These are phyloP conservation scores for Drosophila sordidapex DNA, from an alignment of 2,888 invertebrate species.

Conservation along the genomic window DNA sequence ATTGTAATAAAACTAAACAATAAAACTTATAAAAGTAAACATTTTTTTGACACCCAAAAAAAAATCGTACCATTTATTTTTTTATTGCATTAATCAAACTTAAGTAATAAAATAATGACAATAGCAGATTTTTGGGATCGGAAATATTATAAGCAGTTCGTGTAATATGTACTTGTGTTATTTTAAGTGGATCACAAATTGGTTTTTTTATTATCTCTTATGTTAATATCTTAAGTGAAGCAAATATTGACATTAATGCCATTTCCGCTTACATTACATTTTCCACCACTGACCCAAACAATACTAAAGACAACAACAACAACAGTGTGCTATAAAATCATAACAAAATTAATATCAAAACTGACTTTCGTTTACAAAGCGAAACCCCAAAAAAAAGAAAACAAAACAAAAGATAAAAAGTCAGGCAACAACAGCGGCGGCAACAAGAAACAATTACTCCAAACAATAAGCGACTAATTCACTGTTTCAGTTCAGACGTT, in stretches of 20 bases:
- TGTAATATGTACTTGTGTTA: neutral
- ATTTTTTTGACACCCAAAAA: neutral
- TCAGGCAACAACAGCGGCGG: constrained; percentile 44
- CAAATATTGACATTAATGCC: constrained; percentile 45
- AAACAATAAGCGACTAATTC: constrained; percentile 77
- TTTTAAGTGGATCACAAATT: neutral
- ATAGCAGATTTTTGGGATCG: neutral
- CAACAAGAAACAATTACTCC: constrained; percentile 75
- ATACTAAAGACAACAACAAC: constrained; percentile 25
- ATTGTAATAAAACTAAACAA: constrained; percentile 7
- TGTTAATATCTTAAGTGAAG: constrained; percentile 18
- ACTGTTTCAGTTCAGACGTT: constrained; percentile 57
- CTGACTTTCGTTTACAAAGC: constrained; percentile 70
- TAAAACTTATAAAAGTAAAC: neutral
- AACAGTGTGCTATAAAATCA: constrained; percentile 46
- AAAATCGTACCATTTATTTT: neutral
- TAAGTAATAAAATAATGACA: neutral
- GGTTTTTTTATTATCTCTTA: neutral
- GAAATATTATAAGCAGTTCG: neutral
- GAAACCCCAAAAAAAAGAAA: constrained; percentile 24
- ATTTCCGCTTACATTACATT: constrained; percentile 71
- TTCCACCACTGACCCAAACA: constrained; percentile 60
- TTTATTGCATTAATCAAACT: neutral
- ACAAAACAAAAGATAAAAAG: constrained; percentile 28
- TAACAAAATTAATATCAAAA: constrained; percentile 70